phyloP scores from a whole-genome alignment of 2,797 vertebrate genomes.

The Lepidocolaptes lacrymiger region DNA sequence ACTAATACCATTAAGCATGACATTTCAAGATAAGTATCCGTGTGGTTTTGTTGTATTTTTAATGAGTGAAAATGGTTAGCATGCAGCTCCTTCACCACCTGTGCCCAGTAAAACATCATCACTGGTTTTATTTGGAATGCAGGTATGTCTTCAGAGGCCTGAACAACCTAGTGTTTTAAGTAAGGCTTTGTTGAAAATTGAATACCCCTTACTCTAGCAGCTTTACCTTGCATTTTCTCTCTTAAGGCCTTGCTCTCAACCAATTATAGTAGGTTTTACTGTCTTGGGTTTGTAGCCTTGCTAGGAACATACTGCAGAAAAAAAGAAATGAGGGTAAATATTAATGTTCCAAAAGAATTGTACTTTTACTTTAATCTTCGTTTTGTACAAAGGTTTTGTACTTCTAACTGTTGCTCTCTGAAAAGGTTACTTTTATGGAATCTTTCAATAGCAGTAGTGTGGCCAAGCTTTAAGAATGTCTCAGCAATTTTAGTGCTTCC shows the following conservation, averaged over 20 bases:
- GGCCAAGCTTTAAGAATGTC: background rate
- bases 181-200: background rate
- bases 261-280: background rate
- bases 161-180: background rate
- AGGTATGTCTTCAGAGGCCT: background rate
- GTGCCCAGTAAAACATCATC: background rate
- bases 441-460: background rate
- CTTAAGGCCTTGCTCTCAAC: background rate
- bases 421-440: background rate
- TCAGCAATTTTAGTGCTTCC: background rate
- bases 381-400: background rate
- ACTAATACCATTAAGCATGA: background rate
- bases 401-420: background rate
- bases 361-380: background rate
- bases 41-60: background rate
- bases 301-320: background rate
- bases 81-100: background rate
- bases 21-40: background rate
- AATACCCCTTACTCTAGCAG: background rate
- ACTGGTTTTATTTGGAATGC: background rate
- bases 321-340: background rate
- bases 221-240: background rate
- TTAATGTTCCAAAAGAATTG: background rate
- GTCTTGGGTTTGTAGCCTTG: background rate
- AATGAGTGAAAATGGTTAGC: background rate